phyloP scores from a whole-genome alignment of 2,797 vertebrate species.

The Sebastes goodei region DNA sequence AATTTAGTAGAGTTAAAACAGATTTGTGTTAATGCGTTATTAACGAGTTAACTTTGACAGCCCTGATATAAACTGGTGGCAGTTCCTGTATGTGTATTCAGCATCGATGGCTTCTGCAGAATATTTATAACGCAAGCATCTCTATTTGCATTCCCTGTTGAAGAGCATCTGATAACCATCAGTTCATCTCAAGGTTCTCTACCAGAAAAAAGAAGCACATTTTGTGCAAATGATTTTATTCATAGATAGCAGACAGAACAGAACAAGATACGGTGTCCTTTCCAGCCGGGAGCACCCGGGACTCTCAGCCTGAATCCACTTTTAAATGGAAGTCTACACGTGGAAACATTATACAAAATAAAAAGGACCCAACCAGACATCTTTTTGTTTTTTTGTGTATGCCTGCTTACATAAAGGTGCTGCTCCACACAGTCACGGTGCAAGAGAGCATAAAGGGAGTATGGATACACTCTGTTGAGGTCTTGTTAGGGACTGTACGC shows the following conservation, averaged over 20 bases:
- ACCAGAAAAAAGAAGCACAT: neutral
- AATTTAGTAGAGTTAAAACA: no score
- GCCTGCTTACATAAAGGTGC: constrained; percentile 16
- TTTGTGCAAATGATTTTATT: constrained; percentile 74
- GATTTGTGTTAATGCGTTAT: no score
- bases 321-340: constrained; percentile 9
- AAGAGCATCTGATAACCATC: neutral
- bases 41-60: no score
- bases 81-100: neutral
- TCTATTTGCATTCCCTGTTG: neutral
- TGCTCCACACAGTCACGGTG: constrained; percentile 19
- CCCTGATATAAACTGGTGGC: neutral
- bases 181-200: neutral
- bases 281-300: neutral
- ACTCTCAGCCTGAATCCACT: constrained; percentile 5
- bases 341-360: constrained; percentile 49
- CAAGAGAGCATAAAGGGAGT: neutral
- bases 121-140: neutral
- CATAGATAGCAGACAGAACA: constrained; percentile 53
- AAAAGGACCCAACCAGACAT: constrained; percentile 19
- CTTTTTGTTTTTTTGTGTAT: neutral
- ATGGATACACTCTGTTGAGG: neutral
- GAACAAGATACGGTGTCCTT: constrained; percentile 20
- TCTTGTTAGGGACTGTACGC: neutral
- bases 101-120: neutral